Conservation (phyloP, 2,888 invertebrate genomes). For the Drosophila sordidapex region DNA sequence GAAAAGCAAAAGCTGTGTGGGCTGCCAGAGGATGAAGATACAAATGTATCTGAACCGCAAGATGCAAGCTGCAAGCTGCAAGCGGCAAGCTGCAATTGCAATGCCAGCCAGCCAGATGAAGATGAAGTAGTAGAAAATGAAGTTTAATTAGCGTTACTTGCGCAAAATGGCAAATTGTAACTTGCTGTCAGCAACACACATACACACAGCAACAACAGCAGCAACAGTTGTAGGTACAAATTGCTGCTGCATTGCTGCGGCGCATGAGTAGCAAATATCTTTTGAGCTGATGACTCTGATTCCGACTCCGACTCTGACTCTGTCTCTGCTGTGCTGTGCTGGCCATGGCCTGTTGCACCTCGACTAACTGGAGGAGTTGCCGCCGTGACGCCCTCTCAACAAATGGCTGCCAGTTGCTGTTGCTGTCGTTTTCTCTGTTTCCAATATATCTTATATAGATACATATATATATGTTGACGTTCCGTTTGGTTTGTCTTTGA, state of each 20-base stretch:
- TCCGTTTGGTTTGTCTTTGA: conserved; percentile 48
- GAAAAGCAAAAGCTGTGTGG: conserved; percentile 50
- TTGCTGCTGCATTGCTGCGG: conserved; percentile 45
- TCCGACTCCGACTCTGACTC: conserved; percentile 26
- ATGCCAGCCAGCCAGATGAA: conserved; percentile 51
- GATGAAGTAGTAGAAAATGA: conserved; percentile 81
- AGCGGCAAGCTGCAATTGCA: conserved; percentile 27
- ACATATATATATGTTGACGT: conserved; percentile 42
- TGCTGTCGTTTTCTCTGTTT: conserved; percentile 54
- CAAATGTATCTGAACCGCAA: conserved; percentile 9
- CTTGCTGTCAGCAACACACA: conserved; percentile 51
- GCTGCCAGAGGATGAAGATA: conserved; percentile 29
- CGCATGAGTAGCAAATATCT: conserved; percentile 62
- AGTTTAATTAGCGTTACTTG: conserved; percentile 83
- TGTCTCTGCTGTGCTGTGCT: not conserved
- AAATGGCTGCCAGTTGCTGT: conserved; percentile 27
- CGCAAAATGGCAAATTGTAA: conserved; percentile 82
- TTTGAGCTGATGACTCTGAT: conserved; percentile 47
- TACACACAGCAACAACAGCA: conserved; percentile 5
- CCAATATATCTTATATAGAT: conserved; percentile 54
- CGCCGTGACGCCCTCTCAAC: conserved; percentile 49
- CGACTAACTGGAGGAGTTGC: conserved; percentile 45
- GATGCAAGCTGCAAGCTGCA: conserved; percentile 12
- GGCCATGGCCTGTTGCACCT: conserved; percentile 36
- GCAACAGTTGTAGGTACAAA: conserved; percentile 58